Evolutionary conservation across 2,888 invertebrate genomes (phyloP).

Genomic region (Amphipoea lucens): DNA sequence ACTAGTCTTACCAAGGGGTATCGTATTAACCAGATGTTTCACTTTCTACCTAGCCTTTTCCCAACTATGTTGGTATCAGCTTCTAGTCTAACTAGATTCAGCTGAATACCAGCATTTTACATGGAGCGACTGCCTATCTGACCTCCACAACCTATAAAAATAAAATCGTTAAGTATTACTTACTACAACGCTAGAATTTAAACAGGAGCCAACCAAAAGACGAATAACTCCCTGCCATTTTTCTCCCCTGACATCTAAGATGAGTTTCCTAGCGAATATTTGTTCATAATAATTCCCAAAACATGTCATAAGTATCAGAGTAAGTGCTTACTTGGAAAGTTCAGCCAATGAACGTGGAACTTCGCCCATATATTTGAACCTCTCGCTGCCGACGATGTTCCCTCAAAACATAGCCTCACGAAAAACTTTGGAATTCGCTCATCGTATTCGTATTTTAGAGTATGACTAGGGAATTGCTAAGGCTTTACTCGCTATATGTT

Average conservation of each 20-base stretch:
- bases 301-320: conserved; percentile 50
- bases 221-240: not conserved
- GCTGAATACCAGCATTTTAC: not conserved
- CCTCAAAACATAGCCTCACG: conserved; percentile 40
- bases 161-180: not conserved
- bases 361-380: conserved; percentile 58
- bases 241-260: conserved; percentile 5
- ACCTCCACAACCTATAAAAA: not conserved
- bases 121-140: not conserved
- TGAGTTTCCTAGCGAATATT: conserved; percentile 26
- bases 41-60: not conserved
- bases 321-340: conserved; percentile 46
- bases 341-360: conserved; percentile 51
- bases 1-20: too few relatives aligned
- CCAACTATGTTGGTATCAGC: not conserved
- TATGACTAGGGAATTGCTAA: not conserved
- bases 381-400: conserved; percentile 40
- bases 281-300: conserved; percentile 46
- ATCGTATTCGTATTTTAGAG: conserved; percentile 29
- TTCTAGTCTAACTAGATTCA: not conserved
- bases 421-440: conserved; percentile 49
- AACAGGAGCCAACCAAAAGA: conserved; percentile 4
- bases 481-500: not conserved
- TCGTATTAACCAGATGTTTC: too few relatives aligned
- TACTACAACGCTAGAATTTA: not conserved